These are phyloP conservation scores for Calycopis cecrops DNA, from an alignment of 1,140 invertebrate genomes.

Conservation along the genomic window DNA sequence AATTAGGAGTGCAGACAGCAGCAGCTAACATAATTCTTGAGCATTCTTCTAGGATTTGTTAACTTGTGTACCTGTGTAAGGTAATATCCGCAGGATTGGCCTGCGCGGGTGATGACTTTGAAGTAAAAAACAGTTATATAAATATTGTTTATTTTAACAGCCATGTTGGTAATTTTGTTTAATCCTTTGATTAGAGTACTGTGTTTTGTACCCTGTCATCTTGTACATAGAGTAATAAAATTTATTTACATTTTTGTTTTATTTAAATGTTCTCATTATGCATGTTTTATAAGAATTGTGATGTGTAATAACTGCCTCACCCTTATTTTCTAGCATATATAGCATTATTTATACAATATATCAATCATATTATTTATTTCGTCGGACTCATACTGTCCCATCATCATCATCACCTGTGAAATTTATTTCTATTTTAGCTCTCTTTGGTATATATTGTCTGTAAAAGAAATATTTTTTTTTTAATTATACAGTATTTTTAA, in stretches of 20 bases:
- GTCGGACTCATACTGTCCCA: constrained; percentile 30
- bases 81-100: too few relatives aligned
- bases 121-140: constrained; percentile 16
- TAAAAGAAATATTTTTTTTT: constrained; percentile 36
- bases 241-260: constrained; percentile 51
- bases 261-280: constrained; percentile 9
- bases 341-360: too few relatives aligned
- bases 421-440: constrained; percentile 80
- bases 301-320: too few relatives aligned
- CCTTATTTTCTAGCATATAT: too few relatives aligned
- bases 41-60: too few relatives aligned
- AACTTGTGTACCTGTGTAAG: too few relatives aligned
- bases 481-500: too few relatives aligned
- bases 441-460: constrained; percentile 81
- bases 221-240: constrained; percentile 71
- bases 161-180: constrained; percentile 37
- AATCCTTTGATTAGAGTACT: constrained; percentile 54
- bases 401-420: constrained; percentile 62
- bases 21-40: too few relatives aligned
- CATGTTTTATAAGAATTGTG: too few relatives aligned
- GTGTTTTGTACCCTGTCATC: constrained; percentile 45
- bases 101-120: too few relatives aligned
- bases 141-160: constrained; percentile 7
- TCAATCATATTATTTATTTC: constrained; percentile 23
- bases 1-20: too few relatives aligned